These are phyloP conservation scores for Balanococcus diminutus DNA, from an alignment of 2,888 invertebrate species.

Conservation along the genomic window DNA sequence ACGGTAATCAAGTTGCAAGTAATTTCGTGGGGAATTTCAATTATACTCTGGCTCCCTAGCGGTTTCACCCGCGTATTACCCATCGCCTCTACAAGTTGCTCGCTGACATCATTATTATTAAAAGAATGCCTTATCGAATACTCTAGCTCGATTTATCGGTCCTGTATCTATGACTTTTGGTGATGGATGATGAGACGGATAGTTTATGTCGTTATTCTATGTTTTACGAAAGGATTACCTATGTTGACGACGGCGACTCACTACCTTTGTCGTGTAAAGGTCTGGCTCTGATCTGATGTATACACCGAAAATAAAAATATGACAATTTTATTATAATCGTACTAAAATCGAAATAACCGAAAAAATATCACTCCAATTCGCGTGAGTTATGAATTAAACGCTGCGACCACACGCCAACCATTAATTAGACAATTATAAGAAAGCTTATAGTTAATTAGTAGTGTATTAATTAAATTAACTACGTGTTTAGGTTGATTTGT, in stretches of 20 bases:
- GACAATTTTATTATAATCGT: not conserved
- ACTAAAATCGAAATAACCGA: not conserved
- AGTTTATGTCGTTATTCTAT: too few relatives aligned
- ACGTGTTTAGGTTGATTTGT: slow-evolving; percentile 21
- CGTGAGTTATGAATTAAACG: slow-evolving; percentile 1
- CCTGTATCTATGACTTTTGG: not conserved
- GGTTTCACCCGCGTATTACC: slow-evolving; percentile 9
- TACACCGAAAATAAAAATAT: not conserved
- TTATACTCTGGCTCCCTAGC: slow-evolving; percentile 22
- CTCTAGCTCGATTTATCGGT: not conserved
- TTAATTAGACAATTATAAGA: slow-evolving; percentile 34
- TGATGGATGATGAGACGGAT: not conserved
- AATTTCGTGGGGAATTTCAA: slow-evolving; percentile 53
- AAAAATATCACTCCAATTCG: not conserved
- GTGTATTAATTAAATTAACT: slow-evolving; percentile 16
- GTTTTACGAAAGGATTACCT: not conserved
- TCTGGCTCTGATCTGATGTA: not conserved
- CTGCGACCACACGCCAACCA: not conserved
- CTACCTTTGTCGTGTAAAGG: not conserved
- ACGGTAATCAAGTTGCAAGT: slow-evolving; percentile 36
- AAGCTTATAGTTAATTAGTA: slow-evolving; percentile 4
- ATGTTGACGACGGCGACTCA: not conserved
- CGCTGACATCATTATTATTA: slow-evolving; percentile 26
- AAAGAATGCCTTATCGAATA: slow-evolving; percentile 14
- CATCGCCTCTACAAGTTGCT: not conserved